Percentiles rank a stretch among this genome's conserved stretches.
These are phyloP conservation scores for Sphinx pinastri DNA, from an alignment of 2,888 invertebrate species.

Conservation along the genomic window DNA sequence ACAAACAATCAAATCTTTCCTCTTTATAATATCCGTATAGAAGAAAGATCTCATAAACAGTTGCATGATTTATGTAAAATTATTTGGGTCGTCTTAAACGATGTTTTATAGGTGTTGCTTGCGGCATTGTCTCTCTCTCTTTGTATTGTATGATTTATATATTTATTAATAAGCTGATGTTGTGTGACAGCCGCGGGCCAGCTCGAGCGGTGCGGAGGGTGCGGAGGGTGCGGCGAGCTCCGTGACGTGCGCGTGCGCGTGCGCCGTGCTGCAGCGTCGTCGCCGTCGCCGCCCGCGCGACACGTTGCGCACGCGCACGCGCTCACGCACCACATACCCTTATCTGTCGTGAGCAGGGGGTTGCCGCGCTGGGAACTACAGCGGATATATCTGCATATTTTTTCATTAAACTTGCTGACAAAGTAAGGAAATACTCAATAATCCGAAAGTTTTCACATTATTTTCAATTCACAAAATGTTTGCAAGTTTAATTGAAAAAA, in stretches of 20 bases:
- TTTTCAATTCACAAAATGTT: no score
- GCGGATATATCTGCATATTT: no score
- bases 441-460: no score
- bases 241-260: slow-evolving; percentile 40
- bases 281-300: slow-evolving; percentile 34
- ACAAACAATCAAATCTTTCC: no score
- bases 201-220: slow-evolving; percentile 33
- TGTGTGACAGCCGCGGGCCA: slow-evolving; percentile 24
- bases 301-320: slow-evolving; percentile 26
- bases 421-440: background rate
- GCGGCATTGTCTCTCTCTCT: no score
- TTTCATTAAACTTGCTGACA: background rate
- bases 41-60: no score
- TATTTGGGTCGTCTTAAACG: no score
- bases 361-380: no score
- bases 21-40: no score
- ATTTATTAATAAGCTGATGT: background rate
- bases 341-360: slow-evolving; percentile 41
- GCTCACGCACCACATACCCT: slow-evolving; percentile 44
- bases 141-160: background rate
- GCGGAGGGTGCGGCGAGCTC: slow-evolving; percentile 24
- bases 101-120: no score
- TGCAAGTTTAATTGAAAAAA: no score
- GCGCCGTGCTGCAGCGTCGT: slow-evolving; percentile 40
- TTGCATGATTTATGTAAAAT: no score